Percentiles rank a stretch among this genome's conserved stretches.
phyloP scores from a whole-genome alignment of 1,140 invertebrate genomes.

The Zaprionus capensis region DNA sequence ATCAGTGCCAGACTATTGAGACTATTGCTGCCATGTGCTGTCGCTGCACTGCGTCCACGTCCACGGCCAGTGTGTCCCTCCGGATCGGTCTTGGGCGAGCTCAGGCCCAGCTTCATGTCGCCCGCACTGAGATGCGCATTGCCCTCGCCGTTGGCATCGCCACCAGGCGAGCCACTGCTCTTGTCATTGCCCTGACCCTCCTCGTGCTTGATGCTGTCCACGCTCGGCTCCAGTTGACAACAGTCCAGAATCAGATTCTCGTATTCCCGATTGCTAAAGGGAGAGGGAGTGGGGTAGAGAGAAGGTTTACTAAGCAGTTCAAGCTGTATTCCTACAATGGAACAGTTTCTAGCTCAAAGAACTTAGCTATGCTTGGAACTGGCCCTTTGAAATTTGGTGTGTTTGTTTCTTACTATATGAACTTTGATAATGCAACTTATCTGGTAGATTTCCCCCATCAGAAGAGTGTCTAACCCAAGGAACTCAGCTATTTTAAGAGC shows the following conservation, averaged over 20 bases:
- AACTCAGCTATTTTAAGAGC: no score
- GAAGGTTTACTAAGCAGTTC: neutral
- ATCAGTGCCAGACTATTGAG: constrained; percentile 65
- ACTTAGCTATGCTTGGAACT: no score
- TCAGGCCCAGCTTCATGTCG: constrained; percentile 58
- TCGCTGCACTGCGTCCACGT: constrained; percentile 54
- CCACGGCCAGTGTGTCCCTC: constrained; percentile 71
- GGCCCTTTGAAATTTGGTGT: no score
- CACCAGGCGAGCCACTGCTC: constrained; percentile 93
- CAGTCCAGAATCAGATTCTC: constrained; percentile 96
- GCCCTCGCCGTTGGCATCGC: constrained; percentile 87
- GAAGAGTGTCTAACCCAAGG: neutral
- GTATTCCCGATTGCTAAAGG: constrained; percentile 92
- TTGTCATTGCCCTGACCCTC: constrained; percentile 90
- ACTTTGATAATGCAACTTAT: no score
- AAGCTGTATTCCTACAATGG: neutral
- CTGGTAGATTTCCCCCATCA: neutral
- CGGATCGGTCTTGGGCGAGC: constrained; percentile 69
- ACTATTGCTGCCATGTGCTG: constrained; percentile 49
- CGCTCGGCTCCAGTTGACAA: constrained; percentile 93
- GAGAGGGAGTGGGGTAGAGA: neutral
- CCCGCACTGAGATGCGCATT: constrained; percentile 54
- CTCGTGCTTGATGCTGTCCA: constrained; percentile 91
- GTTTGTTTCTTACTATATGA: neutral
- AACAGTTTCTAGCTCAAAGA: neutral